Evolutionary conservation across 2,888 invertebrate genomes (phyloP).

Genomic region (Cheiracanthium punctorium): DNA sequence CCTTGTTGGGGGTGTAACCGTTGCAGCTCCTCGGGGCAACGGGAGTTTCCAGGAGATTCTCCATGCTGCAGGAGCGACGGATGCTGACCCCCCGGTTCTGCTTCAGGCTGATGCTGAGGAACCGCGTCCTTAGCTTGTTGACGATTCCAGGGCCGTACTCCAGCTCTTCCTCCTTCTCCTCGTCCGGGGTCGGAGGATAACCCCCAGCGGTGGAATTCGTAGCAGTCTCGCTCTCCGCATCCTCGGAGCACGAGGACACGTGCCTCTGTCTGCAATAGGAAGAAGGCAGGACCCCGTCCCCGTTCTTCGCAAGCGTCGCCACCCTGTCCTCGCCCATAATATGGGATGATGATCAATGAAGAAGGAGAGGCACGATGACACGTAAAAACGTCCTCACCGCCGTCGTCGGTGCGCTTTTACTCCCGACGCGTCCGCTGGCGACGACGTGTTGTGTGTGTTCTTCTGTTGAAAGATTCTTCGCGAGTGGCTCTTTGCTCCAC

Average conservation of each 20-base stretch:
- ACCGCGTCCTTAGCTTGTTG: conserved; percentile 89
- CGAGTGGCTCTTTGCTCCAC: conserved; percentile 55
- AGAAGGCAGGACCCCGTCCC: conserved; percentile 30
- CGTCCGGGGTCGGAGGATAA: conserved; percentile 55
- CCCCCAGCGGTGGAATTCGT: conserved; percentile 46
- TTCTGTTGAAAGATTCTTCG: conserved; percentile 20
- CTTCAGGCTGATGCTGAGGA: conserved; percentile 88
- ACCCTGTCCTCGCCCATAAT: conserved; percentile 61
- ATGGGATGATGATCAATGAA: no score
- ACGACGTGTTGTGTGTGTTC: background rate
- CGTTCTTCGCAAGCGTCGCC: conserved; percentile 34
- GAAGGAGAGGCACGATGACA: no score
- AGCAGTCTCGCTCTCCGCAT: conserved; percentile 63
- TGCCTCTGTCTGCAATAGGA: conserved; percentile 61
- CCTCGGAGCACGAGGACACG: conserved; percentile 59
- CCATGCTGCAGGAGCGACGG: conserved; percentile 88
- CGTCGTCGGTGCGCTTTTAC: background rate
- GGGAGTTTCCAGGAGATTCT: conserved; percentile 85
- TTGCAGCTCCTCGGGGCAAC: conserved; percentile 1
- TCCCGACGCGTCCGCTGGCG: conserved; percentile 34
- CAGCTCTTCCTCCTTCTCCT: conserved; percentile 85
- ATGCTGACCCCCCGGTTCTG: conserved; percentile 82
- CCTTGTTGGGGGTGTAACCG: background rate
- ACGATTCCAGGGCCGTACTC: conserved; percentile 95
- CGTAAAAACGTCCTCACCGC: background rate